phyloP scores from a whole-genome alignment of 2,113 vertebrate genomes.

The Phrynosoma blainvillii region DNA sequence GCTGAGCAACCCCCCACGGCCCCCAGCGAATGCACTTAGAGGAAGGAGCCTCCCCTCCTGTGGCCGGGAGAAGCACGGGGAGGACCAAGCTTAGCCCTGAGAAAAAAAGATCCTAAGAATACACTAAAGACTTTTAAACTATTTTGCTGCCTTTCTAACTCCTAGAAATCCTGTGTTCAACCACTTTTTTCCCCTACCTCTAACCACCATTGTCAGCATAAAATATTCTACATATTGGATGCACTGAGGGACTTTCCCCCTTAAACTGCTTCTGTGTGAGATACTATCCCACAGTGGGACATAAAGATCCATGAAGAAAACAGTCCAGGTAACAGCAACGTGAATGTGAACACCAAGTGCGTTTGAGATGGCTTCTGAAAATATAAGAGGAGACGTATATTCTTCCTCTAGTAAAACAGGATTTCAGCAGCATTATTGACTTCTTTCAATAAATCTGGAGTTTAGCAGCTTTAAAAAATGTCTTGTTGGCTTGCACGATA shows the following conservation, averaged over 20 bases:
- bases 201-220: not conserved
- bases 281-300: not conserved
- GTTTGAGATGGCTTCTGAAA: not conserved
- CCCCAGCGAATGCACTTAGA: slow-evolving; percentile 3
- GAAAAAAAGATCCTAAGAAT: not conserved
- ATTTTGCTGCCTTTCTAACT: slow-evolving; percentile 7
- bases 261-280: not conserved
- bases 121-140: not conserved
- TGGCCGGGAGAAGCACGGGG: not conserved
- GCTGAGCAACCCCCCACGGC: not conserved
- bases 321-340: not conserved
- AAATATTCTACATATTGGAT: not conserved
- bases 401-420: not conserved
- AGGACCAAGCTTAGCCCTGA: not conserved
- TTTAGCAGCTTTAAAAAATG: not conserved
- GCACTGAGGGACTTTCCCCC: not conserved
- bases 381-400: not conserved
- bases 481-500: no score
- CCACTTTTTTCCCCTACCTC: not conserved
- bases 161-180: not conserved
- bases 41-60: not conserved
- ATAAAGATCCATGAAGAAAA: not conserved
- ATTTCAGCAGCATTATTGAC: not conserved
- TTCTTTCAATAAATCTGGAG: slow-evolving; percentile 1
- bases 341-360: not conserved